Evolutionary conservation across 2,888 invertebrate genomes (phyloP), one percentile per base, ranked within the genome.

Genomic region (Orthosia gracilis): DNA sequence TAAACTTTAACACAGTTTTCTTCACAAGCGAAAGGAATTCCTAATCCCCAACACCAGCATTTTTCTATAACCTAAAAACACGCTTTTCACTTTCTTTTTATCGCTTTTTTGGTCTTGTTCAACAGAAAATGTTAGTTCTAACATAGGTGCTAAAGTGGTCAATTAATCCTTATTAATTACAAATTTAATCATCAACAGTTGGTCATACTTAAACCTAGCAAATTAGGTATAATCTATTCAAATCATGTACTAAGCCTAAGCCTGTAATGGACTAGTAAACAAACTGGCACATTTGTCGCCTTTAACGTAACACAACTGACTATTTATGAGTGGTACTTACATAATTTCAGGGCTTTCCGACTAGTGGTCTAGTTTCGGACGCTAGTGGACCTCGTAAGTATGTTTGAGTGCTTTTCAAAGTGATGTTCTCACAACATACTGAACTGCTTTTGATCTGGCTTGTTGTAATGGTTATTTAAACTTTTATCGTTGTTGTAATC

Each of bases 251-350:
- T 23, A 12, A 47, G 54, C 49, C 18, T 70, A 55, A 49, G 47
- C 49, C 4, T n/a, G 7, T 72, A 72, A 73, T 61, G 45, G 17
- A 57, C 13, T 40, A 15, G 23, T 26, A 13, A 18, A 73, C 40
- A 40, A 76, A 66, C 49, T 45, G 50, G 26, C 31, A 45, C 21
- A 45, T 57, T 65, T 17, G 13, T 77, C 68, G 26, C 45, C 26
- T 67, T 77, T 15, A 18, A 45, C 40, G 26, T 26, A 21, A 15
- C 67, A 67, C 57, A 26, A 76, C 15, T 0, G 13, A 12, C 21
- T 67, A 26, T 76, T 50, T 58, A 57, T 26, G 67, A 21, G 15
- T 21, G 0, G 26, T 18, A 0, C 9, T 76, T 4, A 21, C 57
- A 57, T 73, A 21, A 76, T 50, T 45, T 67, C 11, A 18, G 57